These are phyloP conservation scores for Heliothis virescens DNA, from an alignment of 1,140 invertebrate genomes.

Conservation along the genomic window DNA sequence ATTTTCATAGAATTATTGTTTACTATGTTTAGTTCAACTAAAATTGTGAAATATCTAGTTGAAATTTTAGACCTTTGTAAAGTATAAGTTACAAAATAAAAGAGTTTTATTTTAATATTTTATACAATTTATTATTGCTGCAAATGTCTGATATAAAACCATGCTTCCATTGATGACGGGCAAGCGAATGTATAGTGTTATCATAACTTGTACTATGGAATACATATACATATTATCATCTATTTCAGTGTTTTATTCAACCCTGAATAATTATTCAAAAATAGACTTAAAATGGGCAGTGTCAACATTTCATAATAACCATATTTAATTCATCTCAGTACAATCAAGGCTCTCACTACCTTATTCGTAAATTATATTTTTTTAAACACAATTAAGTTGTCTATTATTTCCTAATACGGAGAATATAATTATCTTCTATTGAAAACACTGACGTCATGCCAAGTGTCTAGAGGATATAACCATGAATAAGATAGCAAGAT, in stretches of 20 bases:
- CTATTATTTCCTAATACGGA: neutral
- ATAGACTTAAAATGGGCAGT: constrained; percentile 11
- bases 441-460: no score
- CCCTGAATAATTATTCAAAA: constrained; percentile 22
- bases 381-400: neutral
- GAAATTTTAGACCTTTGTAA: constrained; percentile 4
- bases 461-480: no score
- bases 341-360: neutral
- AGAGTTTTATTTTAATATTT: constrained; percentile 55
- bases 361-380: neutral
- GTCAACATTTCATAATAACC: constrained; percentile 19
- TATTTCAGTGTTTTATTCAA: constrained; percentile 35
- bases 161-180: constrained; percentile 46
- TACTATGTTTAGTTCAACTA: neutral
- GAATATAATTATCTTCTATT: no score
- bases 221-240: constrained; percentile 45
- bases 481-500: constrained; percentile 10
- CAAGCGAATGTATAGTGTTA: constrained; percentile 39
- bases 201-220: constrained; percentile 39
- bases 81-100: constrained; percentile 43
- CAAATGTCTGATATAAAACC: constrained; percentile 32
- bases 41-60: constrained; percentile 8
- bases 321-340: neutral
- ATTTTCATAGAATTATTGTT: neutral
- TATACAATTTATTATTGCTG: constrained; percentile 54